Evolutionary conservation across 2,797 vertebrate genomes (phyloP).

Genomic region (Rhabdomys pumilio): DNA sequence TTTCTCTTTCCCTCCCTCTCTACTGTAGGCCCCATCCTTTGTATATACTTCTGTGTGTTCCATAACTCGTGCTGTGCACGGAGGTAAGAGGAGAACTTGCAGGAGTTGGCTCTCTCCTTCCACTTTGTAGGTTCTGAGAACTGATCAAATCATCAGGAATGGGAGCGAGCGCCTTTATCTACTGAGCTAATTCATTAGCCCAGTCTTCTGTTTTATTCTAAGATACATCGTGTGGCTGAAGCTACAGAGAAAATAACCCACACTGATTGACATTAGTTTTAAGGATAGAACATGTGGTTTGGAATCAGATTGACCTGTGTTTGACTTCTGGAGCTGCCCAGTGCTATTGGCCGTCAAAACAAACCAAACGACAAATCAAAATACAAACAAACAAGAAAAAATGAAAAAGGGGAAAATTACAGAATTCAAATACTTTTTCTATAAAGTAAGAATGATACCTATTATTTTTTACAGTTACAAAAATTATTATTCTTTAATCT

Average conservation of each 20-base stretch:
- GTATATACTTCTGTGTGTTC: neutral
- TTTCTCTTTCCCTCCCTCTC: neutral
- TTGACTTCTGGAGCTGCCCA: constrained; percentile 4
- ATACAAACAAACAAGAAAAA: neutral
- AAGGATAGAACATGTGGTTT: neutral
- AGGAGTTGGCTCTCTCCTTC: neutral
- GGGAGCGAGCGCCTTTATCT: neutral
- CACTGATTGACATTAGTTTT: neutral
- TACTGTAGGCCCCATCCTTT: neutral
- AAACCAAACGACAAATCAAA: neutral
- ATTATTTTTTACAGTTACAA: neutral
- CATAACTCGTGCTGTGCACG: accelerated
- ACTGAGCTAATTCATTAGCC: neutral
- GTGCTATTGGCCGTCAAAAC: neutral
- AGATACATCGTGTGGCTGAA: neutral
- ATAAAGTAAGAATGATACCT: constrained; percentile 3
- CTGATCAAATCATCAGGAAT: neutral
- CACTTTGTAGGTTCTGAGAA: neutral
- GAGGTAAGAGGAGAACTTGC: neutral
- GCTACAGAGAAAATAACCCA: constrained; percentile 42
- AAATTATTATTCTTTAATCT: too few species aligned
- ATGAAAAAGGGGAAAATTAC: neutral
- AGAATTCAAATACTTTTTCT: constrained; percentile 1
- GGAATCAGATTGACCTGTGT: neutral
- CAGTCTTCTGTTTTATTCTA: neutral